phyloP scores from a whole-genome alignment of 2,888 invertebrate species.

The Mellilla xanthometata region DNA sequence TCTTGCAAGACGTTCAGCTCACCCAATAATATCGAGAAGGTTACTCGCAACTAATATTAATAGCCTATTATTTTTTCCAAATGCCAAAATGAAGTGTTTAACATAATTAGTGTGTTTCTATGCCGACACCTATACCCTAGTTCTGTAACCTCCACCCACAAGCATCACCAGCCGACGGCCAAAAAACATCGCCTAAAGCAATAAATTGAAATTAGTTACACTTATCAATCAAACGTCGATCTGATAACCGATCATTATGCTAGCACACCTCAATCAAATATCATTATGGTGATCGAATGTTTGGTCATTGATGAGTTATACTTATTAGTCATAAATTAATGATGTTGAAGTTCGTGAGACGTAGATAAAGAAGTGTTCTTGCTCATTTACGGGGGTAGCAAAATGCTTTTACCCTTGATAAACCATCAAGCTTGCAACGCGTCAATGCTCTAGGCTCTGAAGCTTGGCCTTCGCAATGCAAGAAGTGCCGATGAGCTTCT shows the following conservation, averaged over 20 bases:
- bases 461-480: too few species aligned
- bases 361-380: too few species aligned
- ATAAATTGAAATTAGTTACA: conserved; percentile 42
- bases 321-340: conserved; percentile 27
- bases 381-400: too few species aligned
- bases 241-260: conserved; percentile 34
- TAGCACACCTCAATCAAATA: conserved; percentile 42
- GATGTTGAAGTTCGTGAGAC: not conserved
- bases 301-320: conserved; percentile 18
- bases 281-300: conserved; percentile 32
- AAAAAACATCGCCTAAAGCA: conserved; percentile 34
- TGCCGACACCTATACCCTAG: conserved; percentile 20
- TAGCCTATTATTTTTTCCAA: too few species aligned
- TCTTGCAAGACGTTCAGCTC: too few species aligned
- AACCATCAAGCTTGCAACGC: too few species aligned
- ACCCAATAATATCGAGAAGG: too few species aligned
- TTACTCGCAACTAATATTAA: too few species aligned
- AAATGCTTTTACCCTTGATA: too few species aligned
- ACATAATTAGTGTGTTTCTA: conserved; percentile 25
- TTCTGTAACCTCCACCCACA: conserved; percentile 22
- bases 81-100: conserved; percentile 19
- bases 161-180: conserved; percentile 25
- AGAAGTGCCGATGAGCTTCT: too few species aligned
- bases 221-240: conserved; percentile 43
- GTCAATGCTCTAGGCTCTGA: too few species aligned